Conservation (phyloP, 2,888 invertebrate genomes). For the Drosophila paracracens region DNA sequence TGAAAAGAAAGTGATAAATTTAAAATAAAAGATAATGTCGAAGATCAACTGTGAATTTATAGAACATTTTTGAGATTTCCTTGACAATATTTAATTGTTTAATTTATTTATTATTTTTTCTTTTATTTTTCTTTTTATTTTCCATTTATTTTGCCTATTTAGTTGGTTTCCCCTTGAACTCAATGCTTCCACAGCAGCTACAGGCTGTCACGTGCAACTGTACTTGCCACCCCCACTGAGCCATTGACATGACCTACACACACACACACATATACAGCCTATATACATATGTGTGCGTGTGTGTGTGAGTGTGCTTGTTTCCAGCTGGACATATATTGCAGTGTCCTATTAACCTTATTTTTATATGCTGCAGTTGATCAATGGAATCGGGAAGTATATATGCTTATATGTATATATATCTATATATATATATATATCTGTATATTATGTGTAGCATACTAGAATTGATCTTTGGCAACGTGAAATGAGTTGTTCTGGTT, state of each 20-base stretch:
- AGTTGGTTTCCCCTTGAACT: not conserved
- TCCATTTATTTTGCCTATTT: not conserved
- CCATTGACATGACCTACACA: conserved; percentile 54
- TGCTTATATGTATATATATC: not conserved
- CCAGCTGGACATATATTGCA: conserved; percentile 33
- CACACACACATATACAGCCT: conserved; percentile 10
- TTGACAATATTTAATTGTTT: not conserved
- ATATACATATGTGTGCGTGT: not conserved
- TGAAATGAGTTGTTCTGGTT: conserved; percentile 34
- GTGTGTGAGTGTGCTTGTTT: conserved; percentile 16
- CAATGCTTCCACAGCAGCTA: conserved; percentile 15
- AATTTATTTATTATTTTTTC: not conserved
- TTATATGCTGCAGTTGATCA: conserved; percentile 41
- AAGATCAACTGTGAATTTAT: not conserved
- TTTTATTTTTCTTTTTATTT: not conserved
- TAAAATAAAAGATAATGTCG: not conserved
- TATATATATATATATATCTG: not conserved
- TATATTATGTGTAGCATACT: not conserved
- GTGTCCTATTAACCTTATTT: conserved; percentile 56
- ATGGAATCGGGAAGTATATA: conserved; percentile 30
- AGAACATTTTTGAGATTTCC: accelerated
- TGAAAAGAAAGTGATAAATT: not conserved
- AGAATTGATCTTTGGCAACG: conserved; percentile 59
- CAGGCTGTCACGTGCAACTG: conserved; percentile 41
- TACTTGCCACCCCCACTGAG: conserved; percentile 21